phyloP scores from a whole-genome alignment of 2,888 invertebrate species.

The Caradrina kadenii region DNA sequence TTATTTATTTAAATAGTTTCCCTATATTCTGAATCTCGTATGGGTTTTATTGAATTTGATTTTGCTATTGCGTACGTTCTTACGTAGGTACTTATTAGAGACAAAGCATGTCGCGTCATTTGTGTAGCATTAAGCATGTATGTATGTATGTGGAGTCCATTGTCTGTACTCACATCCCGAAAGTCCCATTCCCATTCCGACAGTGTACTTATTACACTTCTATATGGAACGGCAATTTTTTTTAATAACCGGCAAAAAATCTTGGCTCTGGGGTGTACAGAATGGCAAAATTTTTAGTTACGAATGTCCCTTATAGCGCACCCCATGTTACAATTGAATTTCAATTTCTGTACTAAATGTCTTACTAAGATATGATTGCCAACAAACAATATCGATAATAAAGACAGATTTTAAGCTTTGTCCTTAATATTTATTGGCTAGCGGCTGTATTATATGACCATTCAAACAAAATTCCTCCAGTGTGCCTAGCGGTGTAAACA shows the following conservation, averaged over 20 bases:
- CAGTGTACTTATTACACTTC: no score
- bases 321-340: not conserved
- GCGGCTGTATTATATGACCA: constrained; percentile 47
- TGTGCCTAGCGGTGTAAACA: constrained; percentile 70
- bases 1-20: not conserved
- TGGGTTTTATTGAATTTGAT: no score
- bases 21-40: not conserved
- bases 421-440: constrained; percentile 51
- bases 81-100: no score
- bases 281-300: no score
- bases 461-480: constrained; percentile 65
- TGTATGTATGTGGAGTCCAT: no score
- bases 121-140: no score
- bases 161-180: no score
- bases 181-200: no score
- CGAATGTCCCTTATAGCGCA: not conserved
- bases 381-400: constrained; percentile 24
- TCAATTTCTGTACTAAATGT: constrained; percentile 7
- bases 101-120: not conserved
- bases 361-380: constrained; percentile 12
- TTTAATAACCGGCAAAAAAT: no score
- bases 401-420: constrained; percentile 33
- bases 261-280: no score
- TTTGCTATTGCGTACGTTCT: not conserved
- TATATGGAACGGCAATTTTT: no score